A percentile compares a stretch with the other conserved stretches of the same genome.
These are phyloP conservation scores for Streblospio benedicti DNA, from an alignment of 1,140 invertebrate species.

Conservation along the genomic window DNA sequence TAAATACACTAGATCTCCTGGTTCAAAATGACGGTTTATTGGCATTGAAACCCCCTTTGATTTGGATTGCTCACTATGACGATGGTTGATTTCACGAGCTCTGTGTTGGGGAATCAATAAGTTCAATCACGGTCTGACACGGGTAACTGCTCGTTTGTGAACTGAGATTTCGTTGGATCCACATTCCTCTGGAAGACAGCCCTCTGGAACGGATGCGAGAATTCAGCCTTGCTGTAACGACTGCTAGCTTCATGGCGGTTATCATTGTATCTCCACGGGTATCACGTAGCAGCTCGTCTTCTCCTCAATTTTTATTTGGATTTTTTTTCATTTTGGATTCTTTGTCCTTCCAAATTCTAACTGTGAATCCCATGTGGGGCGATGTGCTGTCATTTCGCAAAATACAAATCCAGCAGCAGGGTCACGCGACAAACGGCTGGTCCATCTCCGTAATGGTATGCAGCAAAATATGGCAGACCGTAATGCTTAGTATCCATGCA, in stretches of 20 bases:
- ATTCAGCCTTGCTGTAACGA: no score
- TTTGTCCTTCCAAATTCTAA: no score
- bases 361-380: constrained; percentile 5
- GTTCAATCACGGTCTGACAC: no score
- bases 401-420: constrained; percentile 18
- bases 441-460: constrained; percentile 5
- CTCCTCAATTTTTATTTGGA: constrained; percentile 20
- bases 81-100: no score
- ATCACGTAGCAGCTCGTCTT: neutral
- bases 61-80: no score
- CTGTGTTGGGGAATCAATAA: no score
- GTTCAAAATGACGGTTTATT: no score
- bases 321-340: constrained; percentile 21
- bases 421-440: constrained; percentile 20
- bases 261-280: neutral
- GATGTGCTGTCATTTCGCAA: constrained; percentile 14
- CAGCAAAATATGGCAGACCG: neutral
- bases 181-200: constrained; percentile 1
- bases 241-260: no score
- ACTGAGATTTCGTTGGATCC: no score
- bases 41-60: no score
- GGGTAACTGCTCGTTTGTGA: no score
- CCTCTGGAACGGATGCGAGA: neutral
- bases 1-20: no score
- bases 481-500: neutral